These are phyloP conservation scores for Coronaproctus castanopsis DNA, from an alignment of 2,888 invertebrate species.

Conservation along the genomic window DNA sequence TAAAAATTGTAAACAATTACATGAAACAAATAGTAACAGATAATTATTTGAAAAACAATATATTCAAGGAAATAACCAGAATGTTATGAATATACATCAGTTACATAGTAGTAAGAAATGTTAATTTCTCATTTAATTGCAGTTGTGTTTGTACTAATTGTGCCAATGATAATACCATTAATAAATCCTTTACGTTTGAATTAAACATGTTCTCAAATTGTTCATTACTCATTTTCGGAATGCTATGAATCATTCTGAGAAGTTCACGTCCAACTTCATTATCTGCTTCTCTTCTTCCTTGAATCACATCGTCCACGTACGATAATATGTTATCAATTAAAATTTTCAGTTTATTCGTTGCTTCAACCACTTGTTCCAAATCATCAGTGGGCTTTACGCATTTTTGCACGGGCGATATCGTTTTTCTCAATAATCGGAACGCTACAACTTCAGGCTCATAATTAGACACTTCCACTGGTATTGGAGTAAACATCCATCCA, in stretches of 20 bases:
- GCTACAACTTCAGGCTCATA: constrained; percentile 72
- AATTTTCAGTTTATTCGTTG: constrained; percentile 52
- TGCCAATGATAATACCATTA: constrained; percentile 91
- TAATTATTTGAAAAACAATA: too few relatives aligned
- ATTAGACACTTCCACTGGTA: constrained; percentile 66
- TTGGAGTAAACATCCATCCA: constrained; percentile 91
- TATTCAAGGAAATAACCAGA: too few relatives aligned
- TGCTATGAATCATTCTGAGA: constrained; percentile 72
- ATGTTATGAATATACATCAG: too few relatives aligned
- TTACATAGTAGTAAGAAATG: constrained; percentile 36
- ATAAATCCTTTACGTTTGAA: constrained; percentile 85
- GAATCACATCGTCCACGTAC: constrained; percentile 84
- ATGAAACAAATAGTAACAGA: too few relatives aligned
- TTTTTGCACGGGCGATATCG: constrained; percentile 37
- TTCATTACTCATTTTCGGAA: constrained; percentile 74
- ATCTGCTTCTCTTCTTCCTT: constrained; percentile 51
- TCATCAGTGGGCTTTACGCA: constrained; percentile 32
- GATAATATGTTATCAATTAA: constrained; percentile 33
- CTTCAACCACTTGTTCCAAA: constrained; percentile 65
- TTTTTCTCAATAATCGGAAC: constrained; percentile 63
- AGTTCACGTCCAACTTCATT: constrained; percentile 77
- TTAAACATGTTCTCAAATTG: constrained; percentile 90
- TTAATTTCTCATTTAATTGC: constrained; percentile 87
- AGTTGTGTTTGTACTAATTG: constrained; percentile 92
- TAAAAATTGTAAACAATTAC: too few relatives aligned